Base-by-base conservation (phyloP, 2,888 invertebrate genomes). In the Tortrix viridana region DNA sequence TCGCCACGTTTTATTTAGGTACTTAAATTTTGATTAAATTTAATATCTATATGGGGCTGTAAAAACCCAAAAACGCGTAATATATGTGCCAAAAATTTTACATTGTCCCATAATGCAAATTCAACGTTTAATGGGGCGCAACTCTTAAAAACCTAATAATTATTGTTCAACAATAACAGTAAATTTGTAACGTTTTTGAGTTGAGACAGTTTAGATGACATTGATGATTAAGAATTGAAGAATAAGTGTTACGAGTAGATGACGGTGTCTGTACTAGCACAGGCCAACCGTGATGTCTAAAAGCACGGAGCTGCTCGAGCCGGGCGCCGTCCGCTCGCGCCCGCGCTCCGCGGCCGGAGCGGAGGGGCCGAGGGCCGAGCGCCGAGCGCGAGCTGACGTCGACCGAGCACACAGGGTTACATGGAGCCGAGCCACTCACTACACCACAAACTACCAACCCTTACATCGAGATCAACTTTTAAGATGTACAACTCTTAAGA, bases 61-160 rank as follows among this genome's bases (percentile, higher is more conserved):
- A 87, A 84, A 86, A 85, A 84, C 86, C 87, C 88, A 86, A 85
- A 82, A 84, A 74, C 63, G 53, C 47, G 47, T 58, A 63, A 75
- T 74, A 72, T 71, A 77, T 78, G 74, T 77, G 78, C 78, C 79
- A 83, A 84, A 81, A 81, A 74, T 76, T 71, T 79, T 73, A 82
- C 86, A 87, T 87, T 85, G 84, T 87, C 84, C 79, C 82, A 82
- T 78, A 84, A 84, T 86, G 82, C 80, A 81, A 83, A 81, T 83
- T 78, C 81, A 81, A 82, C 77, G 71, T 77, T 53, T 67, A 67
- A 69, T 74, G 74, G 85, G 88, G 87, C 87, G 80, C 80, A 85
- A 87, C 82, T 82, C 88, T 87, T 88, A 87, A 81, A 79, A 85
- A 82, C 79, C 84, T 88, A 86, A 78, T 74, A 77, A 81, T 84